Conservation (phyloP, 2,797 vertebrate species). For the Kryptolebias ocellatus region DNA sequence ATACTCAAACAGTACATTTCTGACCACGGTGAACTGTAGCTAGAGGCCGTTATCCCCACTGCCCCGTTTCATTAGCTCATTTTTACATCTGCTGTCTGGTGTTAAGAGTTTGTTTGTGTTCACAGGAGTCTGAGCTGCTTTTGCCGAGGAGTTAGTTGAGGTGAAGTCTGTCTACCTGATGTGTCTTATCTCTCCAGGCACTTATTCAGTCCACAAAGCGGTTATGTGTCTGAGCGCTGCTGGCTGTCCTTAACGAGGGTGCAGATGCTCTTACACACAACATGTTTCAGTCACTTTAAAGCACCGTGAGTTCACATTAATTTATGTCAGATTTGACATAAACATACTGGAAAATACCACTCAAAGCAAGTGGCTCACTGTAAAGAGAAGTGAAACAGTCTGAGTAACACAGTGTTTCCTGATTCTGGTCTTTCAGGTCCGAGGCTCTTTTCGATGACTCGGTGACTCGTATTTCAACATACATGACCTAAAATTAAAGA, state of each 20-base stretch:
- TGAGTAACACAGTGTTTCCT: neutral
- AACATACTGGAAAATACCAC: neutral
- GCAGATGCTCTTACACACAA: constrained; percentile 39
- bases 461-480: too few relatives aligned
- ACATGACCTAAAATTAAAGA: too few relatives aligned
- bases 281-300: constrained; percentile 4
- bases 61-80: constrained; percentile 12
- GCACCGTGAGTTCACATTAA: neutral
- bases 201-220: constrained; percentile 44
- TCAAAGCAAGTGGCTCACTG: neutral
- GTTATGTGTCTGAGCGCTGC: neutral
- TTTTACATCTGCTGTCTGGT: constrained; percentile 3
- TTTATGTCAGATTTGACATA: neutral
- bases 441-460: too few relatives aligned
- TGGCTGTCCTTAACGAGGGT: constrained; percentile 36
- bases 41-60: too few relatives aligned
- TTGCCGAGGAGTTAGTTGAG: constrained; percentile 12
- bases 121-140: constrained; percentile 6
- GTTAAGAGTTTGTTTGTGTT: constrained; percentile 11
- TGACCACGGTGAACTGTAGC: neutral
- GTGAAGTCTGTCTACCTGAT: constrained; percentile 25
- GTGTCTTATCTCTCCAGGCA: constrained; percentile 34
- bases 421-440: too few relatives aligned
- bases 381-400: neutral
- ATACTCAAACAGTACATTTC: neutral